Evolutionary conservation across 2,113 vertebrate genomes (phyloP).

Genomic region (Athene noctua): DNA sequence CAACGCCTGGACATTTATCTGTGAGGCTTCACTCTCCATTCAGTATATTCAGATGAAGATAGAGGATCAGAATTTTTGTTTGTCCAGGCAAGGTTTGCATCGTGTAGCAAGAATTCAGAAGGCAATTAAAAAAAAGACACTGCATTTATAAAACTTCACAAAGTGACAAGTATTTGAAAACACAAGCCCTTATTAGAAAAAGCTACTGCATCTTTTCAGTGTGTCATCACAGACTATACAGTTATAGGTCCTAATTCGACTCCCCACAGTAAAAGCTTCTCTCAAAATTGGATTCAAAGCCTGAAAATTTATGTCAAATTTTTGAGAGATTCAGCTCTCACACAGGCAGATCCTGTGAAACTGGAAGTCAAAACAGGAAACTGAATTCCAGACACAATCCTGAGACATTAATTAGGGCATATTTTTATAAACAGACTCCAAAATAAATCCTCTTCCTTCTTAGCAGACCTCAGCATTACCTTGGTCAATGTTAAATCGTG

Average conservation of each 20-base stretch:
- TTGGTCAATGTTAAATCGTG: background rate
- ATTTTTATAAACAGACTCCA: background rate
- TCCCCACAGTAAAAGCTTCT: background rate
- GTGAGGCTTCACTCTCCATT: background rate
- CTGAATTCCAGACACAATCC: background rate
- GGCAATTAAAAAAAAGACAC: background rate
- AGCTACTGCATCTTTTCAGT: background rate
- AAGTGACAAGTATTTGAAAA: background rate
- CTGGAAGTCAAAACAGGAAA: background rate
- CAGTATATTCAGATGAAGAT: background rate
- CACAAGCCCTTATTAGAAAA: background rate
- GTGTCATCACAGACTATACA: background rate
- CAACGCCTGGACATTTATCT: background rate
- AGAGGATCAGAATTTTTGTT: background rate
- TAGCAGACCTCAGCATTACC: background rate
- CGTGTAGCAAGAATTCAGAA: background rate
- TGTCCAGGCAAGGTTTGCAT: background rate
- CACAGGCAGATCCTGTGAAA: background rate
- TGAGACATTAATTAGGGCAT: background rate
- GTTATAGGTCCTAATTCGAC: background rate
- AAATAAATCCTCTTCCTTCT: constrained; percentile 13
- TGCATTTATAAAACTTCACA: background rate
- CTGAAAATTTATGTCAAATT: background rate
- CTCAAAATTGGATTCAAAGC: constrained; percentile 6
- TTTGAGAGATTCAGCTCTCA: background rate